A percentile compares a stretch with the other conserved stretches of the same genome.
phyloP scores from a whole-genome alignment of 2,888 invertebrate genomes.

The Quadriops clusia region DNA sequence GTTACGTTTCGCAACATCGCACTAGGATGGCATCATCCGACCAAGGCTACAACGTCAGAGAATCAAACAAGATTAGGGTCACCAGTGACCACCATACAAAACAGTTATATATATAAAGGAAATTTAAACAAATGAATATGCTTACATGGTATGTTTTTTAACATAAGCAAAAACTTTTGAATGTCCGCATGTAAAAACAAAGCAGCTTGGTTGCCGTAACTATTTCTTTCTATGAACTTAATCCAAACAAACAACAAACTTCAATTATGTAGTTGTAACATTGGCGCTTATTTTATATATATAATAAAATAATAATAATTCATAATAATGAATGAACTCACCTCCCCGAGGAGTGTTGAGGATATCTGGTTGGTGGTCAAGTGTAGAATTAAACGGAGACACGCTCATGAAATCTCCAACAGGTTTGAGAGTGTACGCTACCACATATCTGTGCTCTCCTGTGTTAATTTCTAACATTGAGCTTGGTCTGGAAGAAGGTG shows the following conservation, averaged over 20 bases:
- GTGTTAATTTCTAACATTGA: slow-evolving; percentile 65
- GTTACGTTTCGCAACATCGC: too few species aligned
- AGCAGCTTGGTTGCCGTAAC: slow-evolving; percentile 1
- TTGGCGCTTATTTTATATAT: not conserved
- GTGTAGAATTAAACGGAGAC: slow-evolving; percentile 22
- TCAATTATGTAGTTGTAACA: not conserved
- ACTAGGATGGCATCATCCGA: too few species aligned
- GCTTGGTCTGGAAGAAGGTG: slow-evolving; percentile 31
- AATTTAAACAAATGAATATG: too few species aligned
- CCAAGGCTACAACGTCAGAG: too few species aligned
- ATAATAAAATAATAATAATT: slow-evolving; percentile 1
- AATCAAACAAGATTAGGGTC: too few species aligned
- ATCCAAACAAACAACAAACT: slow-evolving; percentile 1
- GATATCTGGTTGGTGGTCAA: slow-evolving; percentile 45
- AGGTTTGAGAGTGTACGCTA: slow-evolving; percentile 73
- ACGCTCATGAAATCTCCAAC: slow-evolving; percentile 33
- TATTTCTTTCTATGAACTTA: not conserved
- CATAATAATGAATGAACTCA: not conserved
- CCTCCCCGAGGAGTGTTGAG: slow-evolving; percentile 62
- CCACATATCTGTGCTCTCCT: slow-evolving; percentile 72
- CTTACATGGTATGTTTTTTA: too few species aligned
- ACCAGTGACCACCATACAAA: too few species aligned
- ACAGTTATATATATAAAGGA: too few species aligned
- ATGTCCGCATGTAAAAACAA: too few species aligned
- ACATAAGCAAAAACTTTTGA: too few species aligned